Evolutionary conservation across 1,140 invertebrate genomes (phyloP), one percentile per base, ranked within the genome.

Genomic region (Brachionus koreanus): DNA sequence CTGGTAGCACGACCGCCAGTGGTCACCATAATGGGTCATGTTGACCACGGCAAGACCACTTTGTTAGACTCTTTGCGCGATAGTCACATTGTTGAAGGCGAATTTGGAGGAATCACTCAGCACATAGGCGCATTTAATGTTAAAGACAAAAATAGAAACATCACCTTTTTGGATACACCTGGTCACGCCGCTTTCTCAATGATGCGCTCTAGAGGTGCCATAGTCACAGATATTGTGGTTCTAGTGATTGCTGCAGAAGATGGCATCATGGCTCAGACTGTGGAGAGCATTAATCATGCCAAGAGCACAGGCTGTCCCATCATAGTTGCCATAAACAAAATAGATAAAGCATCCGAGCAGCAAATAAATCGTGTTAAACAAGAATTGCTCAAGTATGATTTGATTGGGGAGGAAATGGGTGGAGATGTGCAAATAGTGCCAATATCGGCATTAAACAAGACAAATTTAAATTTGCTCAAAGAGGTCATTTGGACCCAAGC

Each of bases 61-160:
- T 89, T 99, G 3, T 88, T 99, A 6, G 98, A 99, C 90, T 90
- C 93, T 0, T 88, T 99, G 19, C 88, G 97, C 79, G 91, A 96
- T 76, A 92, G 95, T 0, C 91, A 92, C 82, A 92, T 99, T 46
- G 96, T 96, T 0, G 91, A 93, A 19, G 90, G 92, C 43, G 98
- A 99, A 90, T 97, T 96, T 89, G 98, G 98, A n/a, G 98, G 98
- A 16, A 99, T 99, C 57, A 99, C 98, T 0, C 98, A 99, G 88
- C 97, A 99, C 88, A 98, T 99, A 87, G 98, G 97, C 83, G 98
- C 98, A 42, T 99, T 99, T 89, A 93, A 93, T 86, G 94, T 90
- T 12, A 69, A 69, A 69, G 37, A 69, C 35, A 69, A 69, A 37
- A 69, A 69, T 9, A 3, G 76, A 6, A 61, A 37, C 16, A 92